Percentiles rank a stretch among this genome's conserved stretches.
Evolutionary conservation across 2,888 invertebrate species (phyloP).

Genomic region (Papilio protenor): DNA sequence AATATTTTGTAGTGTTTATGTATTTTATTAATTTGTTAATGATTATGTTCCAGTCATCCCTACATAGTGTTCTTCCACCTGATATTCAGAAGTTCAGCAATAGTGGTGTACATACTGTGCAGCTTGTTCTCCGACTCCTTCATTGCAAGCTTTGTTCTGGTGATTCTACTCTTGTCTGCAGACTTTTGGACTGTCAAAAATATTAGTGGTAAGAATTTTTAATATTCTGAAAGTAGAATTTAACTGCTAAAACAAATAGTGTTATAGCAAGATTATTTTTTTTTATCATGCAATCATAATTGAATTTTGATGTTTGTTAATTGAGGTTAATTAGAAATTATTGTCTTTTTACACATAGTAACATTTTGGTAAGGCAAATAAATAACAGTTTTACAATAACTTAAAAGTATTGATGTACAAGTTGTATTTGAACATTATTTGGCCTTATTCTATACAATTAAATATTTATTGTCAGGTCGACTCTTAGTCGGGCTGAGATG

Average conservation of each 20-base stretch:
- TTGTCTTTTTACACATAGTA: not conserved
- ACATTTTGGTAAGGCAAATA: not conserved
- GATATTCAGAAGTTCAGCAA: slow-evolving; percentile 92
- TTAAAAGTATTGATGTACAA: not conserved
- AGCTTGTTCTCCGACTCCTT: slow-evolving; percentile 96
- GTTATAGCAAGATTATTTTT: not conserved
- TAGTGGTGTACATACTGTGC: slow-evolving; percentile 95
- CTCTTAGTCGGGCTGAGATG: slow-evolving; percentile 97
- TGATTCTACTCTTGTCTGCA: slow-evolving; percentile 95
- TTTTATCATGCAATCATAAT: not conserved
- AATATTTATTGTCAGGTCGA: slow-evolving; percentile 82
- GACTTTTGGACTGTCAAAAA: slow-evolving; percentile 99
- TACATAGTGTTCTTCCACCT: slow-evolving; percentile 96
- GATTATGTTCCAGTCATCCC: slow-evolving; percentile 89
- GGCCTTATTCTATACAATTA: not conserved
- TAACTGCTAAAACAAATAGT: not conserved
- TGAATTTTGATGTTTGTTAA: not conserved
- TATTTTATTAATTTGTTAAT: not conserved
- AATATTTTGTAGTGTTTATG: too few species aligned
- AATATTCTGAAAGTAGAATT: not conserved
- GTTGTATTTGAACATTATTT: not conserved
- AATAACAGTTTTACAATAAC: not conserved
- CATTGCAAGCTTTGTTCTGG: slow-evolving; percentile 97
- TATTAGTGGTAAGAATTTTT: slow-evolving; percentile 87
- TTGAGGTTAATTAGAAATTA: not conserved